These are phyloP conservation scores for Malurus elegans DNA, from an alignment of 2,113 vertebrate species.

Conservation along the genomic window DNA sequence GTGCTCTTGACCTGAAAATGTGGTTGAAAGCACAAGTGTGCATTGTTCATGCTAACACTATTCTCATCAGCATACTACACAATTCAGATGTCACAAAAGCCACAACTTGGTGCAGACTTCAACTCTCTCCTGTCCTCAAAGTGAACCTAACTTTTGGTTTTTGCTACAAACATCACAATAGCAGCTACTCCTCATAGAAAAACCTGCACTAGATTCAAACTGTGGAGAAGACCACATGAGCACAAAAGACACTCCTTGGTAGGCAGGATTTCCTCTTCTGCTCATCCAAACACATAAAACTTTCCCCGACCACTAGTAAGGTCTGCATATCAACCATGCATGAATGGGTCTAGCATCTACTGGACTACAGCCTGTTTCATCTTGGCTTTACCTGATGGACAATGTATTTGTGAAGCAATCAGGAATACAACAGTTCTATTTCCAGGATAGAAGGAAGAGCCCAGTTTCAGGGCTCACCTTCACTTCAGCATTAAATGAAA, in stretches of 20 bases:
- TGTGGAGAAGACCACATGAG: background rate
- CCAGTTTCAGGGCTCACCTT: background rate
- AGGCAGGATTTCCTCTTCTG: background rate
- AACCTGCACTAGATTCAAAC: background rate
- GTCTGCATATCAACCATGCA: background rate
- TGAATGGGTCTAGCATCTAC: background rate
- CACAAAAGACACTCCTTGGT: background rate
- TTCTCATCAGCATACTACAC: background rate
- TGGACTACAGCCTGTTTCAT: background rate
- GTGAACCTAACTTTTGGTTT: background rate
- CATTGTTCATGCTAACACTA: background rate
- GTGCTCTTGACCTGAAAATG: background rate
- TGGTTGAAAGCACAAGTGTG: background rate
- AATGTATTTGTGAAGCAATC: background rate
- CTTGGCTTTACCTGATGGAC: background rate
- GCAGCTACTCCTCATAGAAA: background rate
- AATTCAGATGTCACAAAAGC: background rate
- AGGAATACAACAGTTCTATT: background rate
- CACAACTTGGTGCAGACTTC: background rate
- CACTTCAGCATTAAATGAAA: background rate
- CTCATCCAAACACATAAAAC: background rate
- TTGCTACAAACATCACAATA: background rate
- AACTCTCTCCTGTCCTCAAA: background rate
- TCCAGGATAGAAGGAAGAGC: background rate
- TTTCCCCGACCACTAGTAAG: rapidly evolving